A percentile compares a stretch with the other conserved stretches of the same genome.
Evolutionary conservation across 1,140 invertebrate genomes (phyloP).

Genomic region (Melitaea cinxia): DNA sequence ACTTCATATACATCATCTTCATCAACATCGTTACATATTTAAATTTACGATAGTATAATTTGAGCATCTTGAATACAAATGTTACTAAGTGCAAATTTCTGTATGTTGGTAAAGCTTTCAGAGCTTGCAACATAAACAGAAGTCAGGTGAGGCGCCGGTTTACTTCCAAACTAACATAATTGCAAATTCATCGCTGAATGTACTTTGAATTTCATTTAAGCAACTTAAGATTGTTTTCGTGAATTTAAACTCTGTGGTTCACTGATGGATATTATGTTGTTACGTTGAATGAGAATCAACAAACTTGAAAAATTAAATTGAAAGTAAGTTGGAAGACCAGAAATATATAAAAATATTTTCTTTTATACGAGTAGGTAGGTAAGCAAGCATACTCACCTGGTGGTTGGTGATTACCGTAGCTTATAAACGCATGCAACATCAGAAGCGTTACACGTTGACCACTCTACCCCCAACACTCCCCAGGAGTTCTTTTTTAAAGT

Average conservation of each 20-base stretch:
- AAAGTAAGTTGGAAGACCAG: too few relatives aligned
- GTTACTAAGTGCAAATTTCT: conserved; percentile 13
- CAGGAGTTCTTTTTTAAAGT: too few relatives aligned
- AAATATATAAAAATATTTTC: too few relatives aligned
- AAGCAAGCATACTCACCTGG: too few relatives aligned
- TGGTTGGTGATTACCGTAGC: too few relatives aligned
- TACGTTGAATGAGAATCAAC: background rate
- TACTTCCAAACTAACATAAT: conserved; percentile 16
- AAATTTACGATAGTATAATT: background rate
- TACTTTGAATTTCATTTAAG: conserved; percentile 27
- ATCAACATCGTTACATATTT: background rate
- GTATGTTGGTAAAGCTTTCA: conserved; percentile 5
- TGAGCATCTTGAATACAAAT: conserved; percentile 9
- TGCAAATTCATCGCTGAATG: conserved; percentile 22
- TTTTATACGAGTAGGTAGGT: too few relatives aligned
- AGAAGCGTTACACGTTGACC: too few relatives aligned
- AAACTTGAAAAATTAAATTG: too few relatives aligned
- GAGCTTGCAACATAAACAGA: conserved; percentile 15
- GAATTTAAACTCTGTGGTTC: conserved; percentile 6
- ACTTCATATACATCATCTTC: background rate
- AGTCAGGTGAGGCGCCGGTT: conserved; percentile 18
- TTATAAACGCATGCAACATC: too few relatives aligned
- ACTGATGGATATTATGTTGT: background rate
- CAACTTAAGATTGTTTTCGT: conserved; percentile 8
- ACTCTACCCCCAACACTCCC: too few relatives aligned